phyloP scores from a whole-genome alignment of 2,888 invertebrate genomes.

The Zeuzera pyrina region DNA sequence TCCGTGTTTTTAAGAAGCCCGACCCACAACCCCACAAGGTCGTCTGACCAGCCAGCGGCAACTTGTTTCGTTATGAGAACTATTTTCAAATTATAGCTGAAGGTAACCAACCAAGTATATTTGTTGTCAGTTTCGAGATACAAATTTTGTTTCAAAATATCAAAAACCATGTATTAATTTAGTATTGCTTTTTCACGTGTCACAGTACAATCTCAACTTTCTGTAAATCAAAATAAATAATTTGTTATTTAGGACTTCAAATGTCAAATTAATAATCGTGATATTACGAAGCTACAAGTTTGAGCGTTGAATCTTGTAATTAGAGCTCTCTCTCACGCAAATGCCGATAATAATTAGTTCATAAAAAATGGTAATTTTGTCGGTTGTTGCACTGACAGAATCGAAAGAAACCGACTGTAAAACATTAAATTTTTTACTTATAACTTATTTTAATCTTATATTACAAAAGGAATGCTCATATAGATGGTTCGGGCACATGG shows the following conservation, averaged over 20 bases:
- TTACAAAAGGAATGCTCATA: too few relatives aligned
- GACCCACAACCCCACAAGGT: slow-evolving; percentile 58
- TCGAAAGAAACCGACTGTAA: slow-evolving; percentile 17
- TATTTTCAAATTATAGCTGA: slow-evolving; percentile 3
- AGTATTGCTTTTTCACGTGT: too few relatives aligned
- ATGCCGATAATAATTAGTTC: slow-evolving; percentile 34
- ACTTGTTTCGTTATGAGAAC: slow-evolving; percentile 29
- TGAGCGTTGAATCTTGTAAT: slow-evolving; percentile 21
- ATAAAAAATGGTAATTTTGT: slow-evolving; percentile 26
- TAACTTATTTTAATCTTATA: too few relatives aligned
- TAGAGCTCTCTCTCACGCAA: slow-evolving; percentile 22
- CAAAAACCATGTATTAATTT: too few relatives aligned
- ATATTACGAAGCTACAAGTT: slow-evolving; percentile 6
- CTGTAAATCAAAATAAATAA: too few relatives aligned
- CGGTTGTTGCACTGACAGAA: slow-evolving; percentile 18
- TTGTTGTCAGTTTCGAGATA: too few relatives aligned
- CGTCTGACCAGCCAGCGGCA: slow-evolving; percentile 32
- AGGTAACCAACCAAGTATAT: too few relatives aligned
- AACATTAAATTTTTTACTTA: too few relatives aligned
- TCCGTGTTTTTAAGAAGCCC: slow-evolving; percentile 55
- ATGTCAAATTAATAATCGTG: too few relatives aligned
- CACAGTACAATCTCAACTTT: not conserved
- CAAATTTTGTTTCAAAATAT: too few relatives aligned
- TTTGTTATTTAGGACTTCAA: too few relatives aligned
- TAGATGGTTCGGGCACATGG: too few relatives aligned